Conservation (phyloP, 2,797 vertebrate genomes). For the Potorous gilbertii region DNA sequence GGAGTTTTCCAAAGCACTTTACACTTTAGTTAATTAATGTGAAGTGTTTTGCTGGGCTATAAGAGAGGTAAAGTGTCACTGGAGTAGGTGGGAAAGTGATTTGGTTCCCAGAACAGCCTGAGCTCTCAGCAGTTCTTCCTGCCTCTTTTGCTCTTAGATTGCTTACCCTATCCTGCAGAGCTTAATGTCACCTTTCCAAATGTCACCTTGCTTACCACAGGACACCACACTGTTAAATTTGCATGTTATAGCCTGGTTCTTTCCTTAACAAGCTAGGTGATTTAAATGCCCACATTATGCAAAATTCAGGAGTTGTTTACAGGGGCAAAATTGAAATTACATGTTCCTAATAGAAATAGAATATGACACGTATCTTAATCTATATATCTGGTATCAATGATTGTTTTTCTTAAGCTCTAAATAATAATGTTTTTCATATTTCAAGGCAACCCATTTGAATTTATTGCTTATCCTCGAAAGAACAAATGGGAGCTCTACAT, state of each 20-base stretch:
- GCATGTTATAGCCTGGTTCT: not conserved
- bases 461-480: not conserved
- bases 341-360: not conserved
- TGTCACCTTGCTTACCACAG: constrained; percentile 24
- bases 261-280: constrained; percentile 11
- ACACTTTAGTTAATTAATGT: constrained; percentile 48
- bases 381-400: not conserved
- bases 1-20: constrained; percentile 47
- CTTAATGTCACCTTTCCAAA: constrained; percentile 31
- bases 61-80: not conserved
- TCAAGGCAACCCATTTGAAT: constrained; percentile 1
- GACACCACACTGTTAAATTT: constrained; percentile 1
- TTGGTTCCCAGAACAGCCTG: not conserved
- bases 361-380: not conserved
- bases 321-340: constrained; percentile 1
- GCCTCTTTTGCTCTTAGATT: not conserved
- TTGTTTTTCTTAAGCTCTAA: not conserved
- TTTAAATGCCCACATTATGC: constrained; percentile 8
- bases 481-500: not conserved
- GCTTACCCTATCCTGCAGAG: not conserved
- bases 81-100: not conserved
- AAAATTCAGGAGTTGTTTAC: constrained; percentile 23
- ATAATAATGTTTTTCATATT: constrained; percentile 10
- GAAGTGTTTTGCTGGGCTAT: constrained; percentile 4
- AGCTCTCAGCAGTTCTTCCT: not conserved